Evolutionary conservation across 2,888 invertebrate species (phyloP), one percentile per base, ranked within the genome.

Genomic region (Dynastes tityus): DNA sequence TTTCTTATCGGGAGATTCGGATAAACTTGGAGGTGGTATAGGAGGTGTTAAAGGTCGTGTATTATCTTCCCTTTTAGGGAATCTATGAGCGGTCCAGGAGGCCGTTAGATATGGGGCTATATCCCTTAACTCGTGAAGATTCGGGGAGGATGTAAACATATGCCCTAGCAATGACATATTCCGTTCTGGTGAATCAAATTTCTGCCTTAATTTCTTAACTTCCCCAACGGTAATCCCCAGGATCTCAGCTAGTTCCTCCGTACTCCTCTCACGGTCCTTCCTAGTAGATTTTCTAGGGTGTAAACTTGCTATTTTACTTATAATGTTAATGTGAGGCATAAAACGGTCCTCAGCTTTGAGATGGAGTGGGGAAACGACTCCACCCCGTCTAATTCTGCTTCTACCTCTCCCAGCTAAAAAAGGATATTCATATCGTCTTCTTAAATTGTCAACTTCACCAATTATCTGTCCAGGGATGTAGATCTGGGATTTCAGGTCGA

Each of bases 291-390:
- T 89, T 84, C 86, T 86, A 9, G 85, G 83, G 79, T 87, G 88
- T 61, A 89, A 84, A 0, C 93, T 91, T 0, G 96, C 96, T 77
- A 95, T 92, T 89, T 96, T 96, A 83, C 96, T 96, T 83, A 96
- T 97, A n/a, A 96, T 93, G 84, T 96, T 96, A 82, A 96, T 96
- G 85, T 95, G 96, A 0, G 96, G 96, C 96, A 96, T 96, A 81
- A 93, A 93, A 13, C 95, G 91, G 85, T 95, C 94, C 77, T 92
- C 92, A 0, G 92, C 90, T 51, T 92, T 90, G 49, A 95, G 89
- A 8, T 92, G 92, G 71, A 94, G 92, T 0, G 95, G 94, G 0
- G 94, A 92, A 27, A 89, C 88, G 78, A 90, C 88, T n/a, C 90
- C 88, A 0, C 90, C 89, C 55, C 89, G 87, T 81, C 90, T 86